Evolutionary conservation across 2,888 invertebrate genomes (phyloP).

Genomic region (Acronicta leporina): DNA sequence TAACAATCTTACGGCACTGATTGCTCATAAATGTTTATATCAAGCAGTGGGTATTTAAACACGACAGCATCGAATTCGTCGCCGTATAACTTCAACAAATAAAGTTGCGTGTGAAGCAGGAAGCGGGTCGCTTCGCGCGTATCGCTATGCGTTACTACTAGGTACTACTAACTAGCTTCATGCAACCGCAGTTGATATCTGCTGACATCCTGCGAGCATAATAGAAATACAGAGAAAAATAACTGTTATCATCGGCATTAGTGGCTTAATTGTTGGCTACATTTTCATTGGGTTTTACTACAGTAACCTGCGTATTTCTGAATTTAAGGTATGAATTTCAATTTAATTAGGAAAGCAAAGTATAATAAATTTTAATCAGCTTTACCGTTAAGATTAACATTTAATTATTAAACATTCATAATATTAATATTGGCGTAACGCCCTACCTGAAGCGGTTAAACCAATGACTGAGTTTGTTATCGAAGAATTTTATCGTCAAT

Average conservation of each 20-base stretch:
- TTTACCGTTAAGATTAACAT: not conserved
- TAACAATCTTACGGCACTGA: conserved; percentile 17
- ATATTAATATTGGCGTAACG: conserved; percentile 19
- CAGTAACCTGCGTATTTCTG: not conserved
- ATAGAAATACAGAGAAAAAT: conserved; percentile 21
- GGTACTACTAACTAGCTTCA: conserved; percentile 18
- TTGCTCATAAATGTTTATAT: conserved; percentile 16
- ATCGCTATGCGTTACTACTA: conserved; percentile 28
- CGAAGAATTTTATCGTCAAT: conserved; percentile 12
- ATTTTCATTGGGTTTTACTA: not conserved
- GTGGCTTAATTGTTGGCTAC: not conserved
- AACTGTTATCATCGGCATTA: conserved; percentile 6
- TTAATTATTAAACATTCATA: conserved; percentile 6
- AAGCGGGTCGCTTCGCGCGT: conserved; percentile 62
- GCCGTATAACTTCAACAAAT: conserved; percentile 58
- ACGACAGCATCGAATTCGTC: conserved; percentile 38
- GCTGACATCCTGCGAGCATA: conserved; percentile 33
- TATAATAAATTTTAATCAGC: conserved; percentile 2
- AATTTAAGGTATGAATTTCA: not conserved
- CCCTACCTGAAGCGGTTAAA: not conserved
- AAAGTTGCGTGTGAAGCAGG: conserved; percentile 71
- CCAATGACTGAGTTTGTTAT: conserved; percentile 25
- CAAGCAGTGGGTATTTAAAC: conserved; percentile 23
- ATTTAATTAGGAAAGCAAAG: not conserved
- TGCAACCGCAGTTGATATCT: conserved; percentile 28